phyloP scores from a whole-genome alignment of 1,140 invertebrate species.

The Panagrolaimus sp. region DNA sequence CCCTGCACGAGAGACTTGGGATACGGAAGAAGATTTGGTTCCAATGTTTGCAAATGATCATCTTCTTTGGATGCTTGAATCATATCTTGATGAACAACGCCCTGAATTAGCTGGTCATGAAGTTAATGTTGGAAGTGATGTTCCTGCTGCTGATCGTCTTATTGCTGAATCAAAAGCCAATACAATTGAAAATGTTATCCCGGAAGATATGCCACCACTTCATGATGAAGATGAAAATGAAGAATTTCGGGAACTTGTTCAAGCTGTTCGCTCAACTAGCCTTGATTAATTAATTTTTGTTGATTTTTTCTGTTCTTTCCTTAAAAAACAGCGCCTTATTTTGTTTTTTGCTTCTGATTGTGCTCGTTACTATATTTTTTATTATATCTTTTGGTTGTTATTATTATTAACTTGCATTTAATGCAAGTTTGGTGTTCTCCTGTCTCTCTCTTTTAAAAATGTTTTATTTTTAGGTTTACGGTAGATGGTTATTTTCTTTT shows the following conservation, averaged over 20 bases:
- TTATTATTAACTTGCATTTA: no score
- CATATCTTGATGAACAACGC: constrained; percentile 38
- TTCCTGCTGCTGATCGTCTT: constrained; percentile 23
- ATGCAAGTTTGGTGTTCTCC: no score
- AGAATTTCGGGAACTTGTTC: background rate
- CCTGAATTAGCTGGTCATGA: constrained; percentile 14
- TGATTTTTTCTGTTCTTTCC: constrained; percentile 4
- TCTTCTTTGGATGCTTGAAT: constrained; percentile 58
- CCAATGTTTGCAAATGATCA: constrained; percentile 51
- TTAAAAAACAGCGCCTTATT: no score
- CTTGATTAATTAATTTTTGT: constrained; percentile 15
- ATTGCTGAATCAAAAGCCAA: constrained; percentile 52
- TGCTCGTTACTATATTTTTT: no score
- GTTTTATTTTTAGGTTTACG: no score
- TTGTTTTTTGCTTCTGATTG: no score
- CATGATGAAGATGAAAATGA: constrained; percentile 16
- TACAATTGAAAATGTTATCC: constrained; percentile 45
- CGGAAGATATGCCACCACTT: background rate
- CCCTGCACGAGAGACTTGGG: constrained; percentile 45
- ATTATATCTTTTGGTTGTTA: no score
- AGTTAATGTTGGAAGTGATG: background rate
- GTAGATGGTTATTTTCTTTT: no score
- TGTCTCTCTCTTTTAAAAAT: no score
- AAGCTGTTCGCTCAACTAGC: constrained; percentile 6
- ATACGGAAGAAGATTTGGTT: constrained; percentile 55